Evolutionary conservation across 2,797 vertebrate species (phyloP).

Genomic region (Siniperca undulata): DNA sequence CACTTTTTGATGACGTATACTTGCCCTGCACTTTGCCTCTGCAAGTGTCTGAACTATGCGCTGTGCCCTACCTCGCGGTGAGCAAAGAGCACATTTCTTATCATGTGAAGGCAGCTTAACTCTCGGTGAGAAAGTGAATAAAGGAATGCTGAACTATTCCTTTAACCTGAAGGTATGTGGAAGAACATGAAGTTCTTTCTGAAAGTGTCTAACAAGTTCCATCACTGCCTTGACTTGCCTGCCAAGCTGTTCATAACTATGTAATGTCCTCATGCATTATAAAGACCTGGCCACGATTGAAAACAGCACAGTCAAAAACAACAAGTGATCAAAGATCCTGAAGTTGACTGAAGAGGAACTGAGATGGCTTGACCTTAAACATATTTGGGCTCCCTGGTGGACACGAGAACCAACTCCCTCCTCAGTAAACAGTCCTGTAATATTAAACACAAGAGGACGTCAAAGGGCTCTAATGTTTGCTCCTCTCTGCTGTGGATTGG

Average conservation of each 20-base stretch:
- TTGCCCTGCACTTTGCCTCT: too few relatives aligned
- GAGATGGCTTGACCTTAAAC: conserved; percentile 87
- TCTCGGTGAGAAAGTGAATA: not conserved
- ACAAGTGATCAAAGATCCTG: conserved; percentile 80
- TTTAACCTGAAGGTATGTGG: conserved; percentile 51
- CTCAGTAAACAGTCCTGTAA: conserved; percentile 86
- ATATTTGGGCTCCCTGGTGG: conserved; percentile 71
- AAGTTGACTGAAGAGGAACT: conserved; percentile 78
- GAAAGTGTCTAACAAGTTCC: conserved; percentile 73
- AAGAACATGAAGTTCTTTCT: conserved; percentile 62
- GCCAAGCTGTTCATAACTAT: conserved; percentile 83
- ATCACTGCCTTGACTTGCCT: conserved; percentile 60
- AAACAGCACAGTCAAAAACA: conserved; percentile 81
- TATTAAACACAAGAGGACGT: conserved; percentile 83
- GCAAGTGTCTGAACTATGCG: too few relatives aligned
- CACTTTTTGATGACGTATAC: too few relatives aligned
- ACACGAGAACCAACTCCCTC: conserved; percentile 66
- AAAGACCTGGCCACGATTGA: conserved; percentile 77
- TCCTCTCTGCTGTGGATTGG: conserved; percentile 75
- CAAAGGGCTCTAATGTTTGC: conserved; percentile 79
- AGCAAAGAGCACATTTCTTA: too few relatives aligned
- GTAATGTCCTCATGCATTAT: conserved; percentile 83
- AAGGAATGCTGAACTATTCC: conserved; percentile 14
- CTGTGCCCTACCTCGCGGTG: too few relatives aligned
- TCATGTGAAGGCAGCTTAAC: not conserved